phyloP scores from a whole-genome alignment of 2,888 invertebrate species.

The Diploptera punctata region DNA sequence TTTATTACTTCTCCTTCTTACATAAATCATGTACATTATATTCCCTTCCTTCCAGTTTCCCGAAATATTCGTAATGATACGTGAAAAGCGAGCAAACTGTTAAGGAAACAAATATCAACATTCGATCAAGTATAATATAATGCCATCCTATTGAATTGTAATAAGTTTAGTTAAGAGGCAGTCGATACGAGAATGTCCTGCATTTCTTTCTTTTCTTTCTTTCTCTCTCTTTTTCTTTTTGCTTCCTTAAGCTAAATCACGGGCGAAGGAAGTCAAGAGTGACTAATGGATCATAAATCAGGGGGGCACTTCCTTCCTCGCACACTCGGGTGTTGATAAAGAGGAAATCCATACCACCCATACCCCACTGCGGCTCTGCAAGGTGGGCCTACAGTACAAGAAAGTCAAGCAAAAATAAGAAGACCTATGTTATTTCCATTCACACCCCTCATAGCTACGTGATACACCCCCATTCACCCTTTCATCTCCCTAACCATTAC shows the following conservation, averaged over 20 bases:
- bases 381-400: background rate
- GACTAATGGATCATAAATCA: conserved; percentile 41
- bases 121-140: conserved; percentile 3
- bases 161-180: background rate
- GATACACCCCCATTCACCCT: background rate
- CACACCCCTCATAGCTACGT: background rate
- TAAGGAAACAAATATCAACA: conserved; percentile 4
- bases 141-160: background rate
- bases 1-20: too few relatives aligned
- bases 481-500: too few relatives aligned
- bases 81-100: background rate
- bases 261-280: conserved; percentile 37
- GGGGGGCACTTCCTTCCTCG: conserved; percentile 5
- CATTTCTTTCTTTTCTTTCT: background rate
- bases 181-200: background rate
- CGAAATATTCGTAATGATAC: background rate
- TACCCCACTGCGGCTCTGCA: background rate
- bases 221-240: conserved; percentile 26
- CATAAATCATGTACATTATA: too few relatives aligned
- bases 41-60: background rate
- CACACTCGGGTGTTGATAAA: conserved; percentile 22
- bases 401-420: background rate
- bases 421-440: background rate
- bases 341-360: conserved; percentile 21
- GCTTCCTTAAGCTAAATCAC: conserved; percentile 38